Base-by-base conservation (phyloP, 2,888 invertebrate species). In the Aleiodes testaceus region DNA sequence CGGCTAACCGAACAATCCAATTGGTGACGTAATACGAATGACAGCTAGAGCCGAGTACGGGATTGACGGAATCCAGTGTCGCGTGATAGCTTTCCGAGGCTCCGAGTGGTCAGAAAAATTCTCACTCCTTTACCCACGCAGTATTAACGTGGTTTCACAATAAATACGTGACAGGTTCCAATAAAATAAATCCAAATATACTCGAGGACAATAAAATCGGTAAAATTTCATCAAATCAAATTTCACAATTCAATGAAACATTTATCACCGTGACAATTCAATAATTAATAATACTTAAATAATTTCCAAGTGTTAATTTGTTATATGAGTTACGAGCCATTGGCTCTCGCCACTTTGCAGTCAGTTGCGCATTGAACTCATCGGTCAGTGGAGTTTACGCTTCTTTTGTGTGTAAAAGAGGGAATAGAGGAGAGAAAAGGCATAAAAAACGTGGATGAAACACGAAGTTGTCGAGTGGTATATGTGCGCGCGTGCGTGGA, bases 31-130 rank as follows among this genome's bases (percentile, higher is more conserved):
- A 36, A 36, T 36, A 36, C 6, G 9, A 7, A 9, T 11, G 36
- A 18, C 20, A 50, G 50, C 47, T 50, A 20, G 18, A 20, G 20
- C 5, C 16, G 11, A 52, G 52, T 36, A 7, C 22, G 52, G 52
- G 20, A 69, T 68, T 75, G 76, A 75, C 72, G 75, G 74, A 76
- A 71, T 59, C 22, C 14, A 63, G 76, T 36, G 36, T 75, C 75
- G 75, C 75, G 75, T 75, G 75, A 75, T 74, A 63, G 70, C 26
- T 47, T 65, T 66, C 52, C 66, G 63, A 50, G 55, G 68, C 72
- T 71, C 52, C 26, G 63, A 72, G 70, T 74, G 74, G 71, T 74
- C 71, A 69, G 59, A 20, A 74, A 71, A 74, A 72, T 72, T 72
- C 74, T 74, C 72, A 69, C 74, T 65, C 52, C 22, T 52, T 52